A percentile compares a stretch with the other conserved stretches of the same genome.
phyloP scores from a whole-genome alignment of 2,797 vertebrate species.

The Acanthopagrus latus region DNA sequence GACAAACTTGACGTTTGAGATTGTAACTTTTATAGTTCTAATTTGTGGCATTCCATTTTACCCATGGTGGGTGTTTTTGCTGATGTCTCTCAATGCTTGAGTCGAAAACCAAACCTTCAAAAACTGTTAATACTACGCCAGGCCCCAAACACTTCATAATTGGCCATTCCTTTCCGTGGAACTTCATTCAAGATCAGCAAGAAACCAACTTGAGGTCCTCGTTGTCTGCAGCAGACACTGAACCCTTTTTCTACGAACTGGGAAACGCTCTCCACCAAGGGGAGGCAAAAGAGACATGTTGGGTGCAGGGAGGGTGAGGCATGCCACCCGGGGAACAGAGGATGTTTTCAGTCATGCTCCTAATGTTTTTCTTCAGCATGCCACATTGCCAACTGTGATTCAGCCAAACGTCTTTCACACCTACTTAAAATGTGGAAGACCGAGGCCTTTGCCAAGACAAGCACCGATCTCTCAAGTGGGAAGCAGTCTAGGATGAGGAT shows the following conservation, averaged over 20 bases:
- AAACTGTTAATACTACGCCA: constrained; percentile 47
- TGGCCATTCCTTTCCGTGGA: constrained; percentile 52
- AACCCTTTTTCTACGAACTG: constrained; percentile 58
- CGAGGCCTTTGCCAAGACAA: constrained; percentile 65
- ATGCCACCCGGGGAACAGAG: constrained; percentile 53
- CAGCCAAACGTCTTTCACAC: constrained; percentile 66
- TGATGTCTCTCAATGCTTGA: constrained; percentile 47
- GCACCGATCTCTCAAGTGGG: constrained; percentile 54
- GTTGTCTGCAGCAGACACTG: constrained; percentile 53
- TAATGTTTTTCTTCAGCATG: constrained; percentile 52
- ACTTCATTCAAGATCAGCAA: constrained; percentile 46
- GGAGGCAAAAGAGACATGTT: constrained; percentile 45
- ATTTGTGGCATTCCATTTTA: constrained; percentile 56
- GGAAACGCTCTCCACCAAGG: constrained; percentile 48
- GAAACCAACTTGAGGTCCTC: constrained; percentile 44
- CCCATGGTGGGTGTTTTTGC: constrained; percentile 43
- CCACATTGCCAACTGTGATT: constrained; percentile 64
- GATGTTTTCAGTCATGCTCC: constrained; percentile 64
- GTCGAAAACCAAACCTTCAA: constrained; percentile 49
- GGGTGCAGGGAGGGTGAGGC: constrained; percentile 42
- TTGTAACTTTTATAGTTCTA: constrained; percentile 46
- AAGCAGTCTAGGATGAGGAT: constrained; percentile 40
- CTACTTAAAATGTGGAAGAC: constrained; percentile 64
- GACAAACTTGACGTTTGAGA: constrained; percentile 43
- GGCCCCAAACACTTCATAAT: constrained; percentile 60